Evolutionary conservation across 2,797 vertebrate genomes (phyloP).

Genomic region (Ciconia nigra): DNA sequence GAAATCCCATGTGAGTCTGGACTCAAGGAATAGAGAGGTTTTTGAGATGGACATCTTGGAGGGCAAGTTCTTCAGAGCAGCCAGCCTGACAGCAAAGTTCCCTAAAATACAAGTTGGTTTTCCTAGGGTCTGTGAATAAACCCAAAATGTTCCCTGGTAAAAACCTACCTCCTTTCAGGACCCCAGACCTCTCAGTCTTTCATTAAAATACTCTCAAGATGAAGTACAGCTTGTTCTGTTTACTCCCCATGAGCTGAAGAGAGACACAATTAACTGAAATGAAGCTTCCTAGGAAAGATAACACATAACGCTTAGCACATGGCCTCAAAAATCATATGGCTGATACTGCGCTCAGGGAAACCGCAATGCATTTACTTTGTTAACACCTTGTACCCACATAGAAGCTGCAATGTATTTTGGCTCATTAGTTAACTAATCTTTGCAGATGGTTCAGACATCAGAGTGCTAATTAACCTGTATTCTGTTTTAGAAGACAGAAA

Average conservation of each 20-base stretch:
- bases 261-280: background rate
- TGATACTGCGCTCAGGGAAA: background rate
- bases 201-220: background rate
- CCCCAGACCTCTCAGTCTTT: background rate
- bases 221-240: background rate
- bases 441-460: conserved; percentile 25
- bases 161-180: background rate
- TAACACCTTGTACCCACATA: conserved; percentile 21
- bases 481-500: background rate
- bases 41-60: background rate
- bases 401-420: conserved; percentile 25
- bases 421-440: conserved; percentile 54
- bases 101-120: background rate
- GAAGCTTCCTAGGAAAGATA: background rate
- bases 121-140: background rate
- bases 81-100: background rate
- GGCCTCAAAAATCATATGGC: background rate
- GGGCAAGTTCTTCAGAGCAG: background rate
- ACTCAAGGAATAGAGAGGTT: background rate
- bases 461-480: conserved; percentile 47
- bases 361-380: background rate
- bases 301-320: background rate
- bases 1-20: background rate
- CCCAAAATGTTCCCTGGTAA: background rate
- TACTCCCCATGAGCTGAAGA: background rate